A percentile compares a stretch with the other conserved stretches of the same genome.
Conservation (phyloP, 1,140 invertebrate species). For the Pogonomyrmex californicus region DNA sequence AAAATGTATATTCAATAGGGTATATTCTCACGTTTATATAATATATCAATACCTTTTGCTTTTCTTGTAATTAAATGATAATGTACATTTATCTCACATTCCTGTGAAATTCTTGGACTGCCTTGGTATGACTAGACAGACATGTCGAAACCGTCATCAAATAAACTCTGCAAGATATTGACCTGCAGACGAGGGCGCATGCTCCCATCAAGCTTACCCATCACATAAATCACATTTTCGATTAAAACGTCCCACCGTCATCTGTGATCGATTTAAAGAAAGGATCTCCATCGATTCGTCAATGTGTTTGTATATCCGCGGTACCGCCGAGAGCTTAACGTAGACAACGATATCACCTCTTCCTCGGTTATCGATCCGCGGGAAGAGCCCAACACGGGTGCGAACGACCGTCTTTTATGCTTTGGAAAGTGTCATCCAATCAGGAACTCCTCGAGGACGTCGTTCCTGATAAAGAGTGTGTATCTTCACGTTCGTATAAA, state of each 20-base stretch:
- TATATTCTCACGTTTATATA: conserved; percentile 70
- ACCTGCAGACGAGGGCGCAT: conserved; percentile 24
- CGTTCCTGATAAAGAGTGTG: conserved; percentile 51
- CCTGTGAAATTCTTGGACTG: conserved; percentile 13
- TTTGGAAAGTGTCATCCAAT: conserved; percentile 65
- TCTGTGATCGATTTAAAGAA: conserved; percentile 47
- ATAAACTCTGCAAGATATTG: conserved; percentile 64
- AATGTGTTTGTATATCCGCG: conserved; percentile 11
- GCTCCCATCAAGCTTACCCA: not conserved
- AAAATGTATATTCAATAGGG: not conserved
- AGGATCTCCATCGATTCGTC: conserved; percentile 36
- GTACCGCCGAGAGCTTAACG: conserved; percentile 41
- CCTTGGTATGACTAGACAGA: not conserved
- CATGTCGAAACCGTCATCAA: conserved; percentile 62
- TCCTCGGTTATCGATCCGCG: conserved; percentile 34
- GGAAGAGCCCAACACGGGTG: conserved; percentile 32
- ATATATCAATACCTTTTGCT: conserved; percentile 62
- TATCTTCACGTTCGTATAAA: conserved; percentile 66
- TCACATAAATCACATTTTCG: conserved; percentile 58
- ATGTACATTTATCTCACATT: conserved; percentile 67
- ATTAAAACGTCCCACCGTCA: conserved; percentile 20
- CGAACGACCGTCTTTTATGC: conserved; percentile 54
- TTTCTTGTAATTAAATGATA: conserved; percentile 51
- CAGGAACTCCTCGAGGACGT: conserved; percentile 66
- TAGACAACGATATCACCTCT: conserved; percentile 43